Conservation (phyloP, 2,888 invertebrate genomes). For the Liposcelis brunnea region DNA sequence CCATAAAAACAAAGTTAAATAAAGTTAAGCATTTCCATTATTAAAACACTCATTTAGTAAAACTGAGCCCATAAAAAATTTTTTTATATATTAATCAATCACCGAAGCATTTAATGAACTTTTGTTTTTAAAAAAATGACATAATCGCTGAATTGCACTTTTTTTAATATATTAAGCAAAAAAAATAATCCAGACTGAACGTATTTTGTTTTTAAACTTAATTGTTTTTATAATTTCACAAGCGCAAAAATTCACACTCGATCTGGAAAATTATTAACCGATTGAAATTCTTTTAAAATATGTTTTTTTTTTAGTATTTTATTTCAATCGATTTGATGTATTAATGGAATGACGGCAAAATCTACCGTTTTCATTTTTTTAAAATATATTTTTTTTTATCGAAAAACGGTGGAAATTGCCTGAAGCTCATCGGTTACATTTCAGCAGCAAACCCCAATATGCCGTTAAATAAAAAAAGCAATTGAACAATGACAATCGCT, state of each 20-base stretch:
- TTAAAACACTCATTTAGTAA: neutral
- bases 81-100: constrained; percentile 3
- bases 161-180: too few species aligned
- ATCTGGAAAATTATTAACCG: too few species aligned
- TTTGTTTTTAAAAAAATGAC: too few species aligned
- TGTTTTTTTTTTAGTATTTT: constrained; percentile 24
- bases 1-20: neutral
- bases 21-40: constrained; percentile 3
- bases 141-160: too few species aligned
- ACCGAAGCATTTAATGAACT: neutral
- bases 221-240: too few species aligned
- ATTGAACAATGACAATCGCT: constrained; percentile 1
- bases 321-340: too few species aligned
- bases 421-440: neutral
- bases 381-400: neutral
- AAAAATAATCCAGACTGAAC: too few species aligned
- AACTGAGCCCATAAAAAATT: neutral
- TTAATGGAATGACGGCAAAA: too few species aligned
- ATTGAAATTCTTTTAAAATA: too few species aligned
- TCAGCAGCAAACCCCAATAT: neutral
- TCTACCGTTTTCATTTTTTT: too few species aligned
- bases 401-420: neutral
- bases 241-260: too few species aligned
- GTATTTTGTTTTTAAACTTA: too few species aligned
- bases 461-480: constrained; percentile 13